phyloP scores from a whole-genome alignment of 2,888 invertebrate genomes.

The Tribolium freemani region DNA sequence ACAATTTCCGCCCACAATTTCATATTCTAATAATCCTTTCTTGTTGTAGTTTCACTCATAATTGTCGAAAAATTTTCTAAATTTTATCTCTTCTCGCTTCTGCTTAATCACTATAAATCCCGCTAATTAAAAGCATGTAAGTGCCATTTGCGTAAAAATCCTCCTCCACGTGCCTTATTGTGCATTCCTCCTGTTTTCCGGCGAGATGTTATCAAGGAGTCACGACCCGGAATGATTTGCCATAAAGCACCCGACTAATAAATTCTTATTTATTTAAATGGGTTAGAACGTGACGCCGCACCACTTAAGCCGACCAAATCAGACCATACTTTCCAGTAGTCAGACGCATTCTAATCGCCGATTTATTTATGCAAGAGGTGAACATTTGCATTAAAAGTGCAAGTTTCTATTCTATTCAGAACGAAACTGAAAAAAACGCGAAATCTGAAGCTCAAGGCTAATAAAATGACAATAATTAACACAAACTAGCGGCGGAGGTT shows the following conservation, averaged over 20 bases:
- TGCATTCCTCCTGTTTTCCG: constrained; percentile 13
- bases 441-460: neutral
- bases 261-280: constrained; percentile 47
- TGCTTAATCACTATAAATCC: neutral
- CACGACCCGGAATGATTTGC: constrained; percentile 43
- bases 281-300: constrained; percentile 49
- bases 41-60: neutral
- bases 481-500: constrained; percentile 5
- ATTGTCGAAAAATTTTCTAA: neutral
- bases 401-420: constrained; percentile 31
- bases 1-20: neutral
- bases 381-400: constrained; percentile 40
- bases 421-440: neutral
- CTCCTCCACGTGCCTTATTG: constrained; percentile 14
- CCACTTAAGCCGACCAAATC: constrained; percentile 28
- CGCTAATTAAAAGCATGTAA: constrained; percentile 13
- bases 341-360: constrained; percentile 32
- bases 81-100: neutral
- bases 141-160: constrained; percentile 1
- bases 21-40: neutral
- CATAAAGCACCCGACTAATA: constrained; percentile 40
- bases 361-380: constrained; percentile 21
- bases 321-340: constrained; percentile 34
- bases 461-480: neutral
- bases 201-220: constrained; percentile 34